Evolutionary conservation across 2,888 invertebrate genomes (phyloP).

Genomic region (Syrista parreyssii): DNA sequence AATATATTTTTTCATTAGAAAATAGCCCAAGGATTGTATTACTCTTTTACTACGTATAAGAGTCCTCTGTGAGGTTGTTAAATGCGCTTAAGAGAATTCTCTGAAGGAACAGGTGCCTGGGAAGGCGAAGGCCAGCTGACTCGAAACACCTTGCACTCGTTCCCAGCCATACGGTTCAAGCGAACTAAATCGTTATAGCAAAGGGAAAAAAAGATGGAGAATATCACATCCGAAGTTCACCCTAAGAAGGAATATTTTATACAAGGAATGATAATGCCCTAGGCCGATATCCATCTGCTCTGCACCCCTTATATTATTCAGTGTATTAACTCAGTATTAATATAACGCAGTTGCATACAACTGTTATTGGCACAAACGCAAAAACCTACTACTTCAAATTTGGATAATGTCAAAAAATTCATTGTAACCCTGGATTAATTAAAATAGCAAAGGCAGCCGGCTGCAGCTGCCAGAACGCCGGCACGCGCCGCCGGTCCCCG

Average conservation of each 20-base stretch:
- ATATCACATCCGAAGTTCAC: constrained; percentile 5
- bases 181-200: constrained; percentile 21
- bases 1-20: neutral
- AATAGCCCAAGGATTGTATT: neutral
- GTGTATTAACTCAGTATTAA: neutral
- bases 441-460: constrained; percentile 2
- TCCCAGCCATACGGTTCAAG: constrained; percentile 29
- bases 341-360: neutral
- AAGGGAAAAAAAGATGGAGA: constrained; percentile 29
- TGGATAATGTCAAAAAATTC: neutral
- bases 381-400: neutral
- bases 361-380: neutral
- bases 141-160: constrained; percentile 47
- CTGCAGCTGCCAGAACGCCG: constrained; percentile 47
- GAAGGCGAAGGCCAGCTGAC: constrained; percentile 50
- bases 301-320: neutral
- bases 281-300: neutral
- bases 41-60: neutral
- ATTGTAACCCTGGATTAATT: neutral
- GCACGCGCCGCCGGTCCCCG: constrained; percentile 56
- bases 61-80: neutral
- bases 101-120: constrained; percentile 48
- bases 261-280: neutral
- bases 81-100: constrained; percentile 14
- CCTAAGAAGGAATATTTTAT: neutral